phyloP scores from a whole-genome alignment of 2,888 invertebrate species.

The Tetragnatha montana region DNA sequence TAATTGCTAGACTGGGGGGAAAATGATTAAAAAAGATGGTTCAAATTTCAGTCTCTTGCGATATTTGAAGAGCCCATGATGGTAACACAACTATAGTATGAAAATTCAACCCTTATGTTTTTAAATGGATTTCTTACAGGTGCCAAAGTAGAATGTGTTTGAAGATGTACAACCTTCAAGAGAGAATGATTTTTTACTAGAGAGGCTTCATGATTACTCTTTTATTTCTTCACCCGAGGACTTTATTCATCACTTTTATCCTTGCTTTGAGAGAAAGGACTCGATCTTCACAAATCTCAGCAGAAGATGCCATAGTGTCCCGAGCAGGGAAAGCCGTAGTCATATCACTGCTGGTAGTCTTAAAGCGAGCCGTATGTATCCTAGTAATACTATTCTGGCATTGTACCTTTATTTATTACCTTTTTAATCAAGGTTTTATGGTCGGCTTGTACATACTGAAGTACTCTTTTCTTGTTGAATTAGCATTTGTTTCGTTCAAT shows the following conservation, averaged over 20 bases:
- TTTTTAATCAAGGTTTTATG: slow-evolving; percentile 51
- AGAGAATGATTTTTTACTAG: slow-evolving; percentile 48
- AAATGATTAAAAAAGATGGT: too few relatives aligned
- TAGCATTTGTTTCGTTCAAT: slow-evolving; percentile 4
- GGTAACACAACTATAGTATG: too few relatives aligned
- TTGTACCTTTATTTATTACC: slow-evolving; percentile 51
- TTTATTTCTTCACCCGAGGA: slow-evolving; percentile 19
- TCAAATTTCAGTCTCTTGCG: too few relatives aligned
- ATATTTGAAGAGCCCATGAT: too few relatives aligned
- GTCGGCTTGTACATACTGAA: slow-evolving; percentile 18
- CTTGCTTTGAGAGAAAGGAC: background rate
- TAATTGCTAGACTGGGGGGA: too few relatives aligned
- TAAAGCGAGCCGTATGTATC: background rate
- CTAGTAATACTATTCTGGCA: slow-evolving; percentile 42
- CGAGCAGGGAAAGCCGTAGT: slow-evolving; percentile 26
- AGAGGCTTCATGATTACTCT: slow-evolving; percentile 23
- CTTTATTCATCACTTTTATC: slow-evolving; percentile 18
- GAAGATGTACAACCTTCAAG: slow-evolving; percentile 23
- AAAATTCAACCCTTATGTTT: background rate
- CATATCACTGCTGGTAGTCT: slow-evolving; percentile 61
- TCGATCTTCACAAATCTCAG: background rate
- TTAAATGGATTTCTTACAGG: slow-evolving; percentile 22
- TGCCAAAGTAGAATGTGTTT: slow-evolving; percentile 62
- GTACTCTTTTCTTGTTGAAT: slow-evolving; percentile 19
- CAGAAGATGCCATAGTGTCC: background rate